Conservation (phyloP, 2,113 vertebrate species). For the Ophiodon elongatus region DNA sequence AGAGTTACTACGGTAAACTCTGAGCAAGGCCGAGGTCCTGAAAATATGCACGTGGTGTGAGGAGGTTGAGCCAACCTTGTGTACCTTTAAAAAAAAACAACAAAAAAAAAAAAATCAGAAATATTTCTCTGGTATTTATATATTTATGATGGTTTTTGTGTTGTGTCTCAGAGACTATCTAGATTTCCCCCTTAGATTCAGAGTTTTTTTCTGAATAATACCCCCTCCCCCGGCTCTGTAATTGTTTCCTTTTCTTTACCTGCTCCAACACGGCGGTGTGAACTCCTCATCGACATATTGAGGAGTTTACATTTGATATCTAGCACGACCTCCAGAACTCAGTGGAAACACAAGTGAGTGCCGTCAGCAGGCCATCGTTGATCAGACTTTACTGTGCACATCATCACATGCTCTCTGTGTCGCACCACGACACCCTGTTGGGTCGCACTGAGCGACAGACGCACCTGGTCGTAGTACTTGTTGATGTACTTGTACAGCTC, state of each 20-base stretch:
- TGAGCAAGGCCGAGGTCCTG: too few species aligned
- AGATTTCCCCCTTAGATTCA: background rate
- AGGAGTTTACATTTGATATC: background rate
- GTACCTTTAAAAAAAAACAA: too few species aligned
- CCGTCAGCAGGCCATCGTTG: background rate
- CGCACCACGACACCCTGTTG: background rate
- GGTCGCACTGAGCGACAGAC: background rate
- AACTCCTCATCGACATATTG: background rate
- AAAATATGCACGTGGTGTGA: too few species aligned
- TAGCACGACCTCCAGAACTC: background rate
- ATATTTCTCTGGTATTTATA: too few species aligned
- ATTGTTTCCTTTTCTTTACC: too few species aligned
- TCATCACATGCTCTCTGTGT: background rate
- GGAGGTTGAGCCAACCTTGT: too few species aligned
- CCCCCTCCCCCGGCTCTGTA: too few species aligned
- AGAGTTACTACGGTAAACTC: too few species aligned
- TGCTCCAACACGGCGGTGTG: background rate
- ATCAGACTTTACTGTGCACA: background rate
- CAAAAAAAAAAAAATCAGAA: too few species aligned
- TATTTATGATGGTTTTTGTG: too few species aligned
- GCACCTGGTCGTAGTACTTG: conserved; percentile 98
- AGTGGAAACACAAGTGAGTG: background rate
- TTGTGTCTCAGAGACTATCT: background rate
- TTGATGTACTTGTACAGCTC: conserved; percentile 99
- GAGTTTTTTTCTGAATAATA: background rate